Conservation (phyloP, 92 coral and sea anemone species). For the Bergia sp. region DNA sequence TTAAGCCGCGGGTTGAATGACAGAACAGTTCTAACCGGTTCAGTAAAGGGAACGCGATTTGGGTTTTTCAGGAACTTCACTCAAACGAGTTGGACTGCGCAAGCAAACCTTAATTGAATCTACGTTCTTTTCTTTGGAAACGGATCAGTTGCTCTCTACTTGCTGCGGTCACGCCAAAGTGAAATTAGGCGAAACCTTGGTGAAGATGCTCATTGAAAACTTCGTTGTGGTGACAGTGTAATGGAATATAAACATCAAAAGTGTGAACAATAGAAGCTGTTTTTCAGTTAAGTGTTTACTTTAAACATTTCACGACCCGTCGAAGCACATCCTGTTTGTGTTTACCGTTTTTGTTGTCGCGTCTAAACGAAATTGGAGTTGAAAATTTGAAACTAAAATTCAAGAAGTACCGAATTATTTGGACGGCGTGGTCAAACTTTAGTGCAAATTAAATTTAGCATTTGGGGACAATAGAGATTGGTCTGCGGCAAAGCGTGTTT, state of each 20-base stretch:
- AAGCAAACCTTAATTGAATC: conserved; percentile 10
- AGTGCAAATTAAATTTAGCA: conserved; percentile 35
- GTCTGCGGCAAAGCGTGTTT: conserved; percentile 40
- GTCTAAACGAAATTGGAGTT: conserved; percentile 35
- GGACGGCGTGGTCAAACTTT: conserved; percentile 43
- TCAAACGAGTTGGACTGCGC: neutral
- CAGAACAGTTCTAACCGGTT: neutral
- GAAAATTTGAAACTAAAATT: conserved; percentile 9
- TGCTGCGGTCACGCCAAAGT: conserved; percentile 32
- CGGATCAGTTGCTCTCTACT: neutral
- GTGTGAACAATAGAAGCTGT: conserved; percentile 40
- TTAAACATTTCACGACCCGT: conserved; percentile 48
- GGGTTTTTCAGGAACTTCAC: neutral
- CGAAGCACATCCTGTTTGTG: conserved; percentile 52
- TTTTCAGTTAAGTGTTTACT: conserved; percentile 46
- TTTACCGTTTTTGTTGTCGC: conserved; percentile 44
- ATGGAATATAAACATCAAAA: conserved; percentile 41
- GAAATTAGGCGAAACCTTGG: conserved; percentile 35
- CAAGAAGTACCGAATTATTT: conserved; percentile 37
- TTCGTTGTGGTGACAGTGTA: conserved; percentile 34
- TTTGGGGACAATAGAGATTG: conserved; percentile 43
- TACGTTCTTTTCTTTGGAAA: neutral
- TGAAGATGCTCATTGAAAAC: conserved; percentile 11
- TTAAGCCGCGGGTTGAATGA: neutral
- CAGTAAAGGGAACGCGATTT: neutral